These are phyloP conservation scores for Ailuropoda melanoleuca DNA, from an alignment of 2,113 vertebrate genomes.

Conservation along the genomic window DNA sequence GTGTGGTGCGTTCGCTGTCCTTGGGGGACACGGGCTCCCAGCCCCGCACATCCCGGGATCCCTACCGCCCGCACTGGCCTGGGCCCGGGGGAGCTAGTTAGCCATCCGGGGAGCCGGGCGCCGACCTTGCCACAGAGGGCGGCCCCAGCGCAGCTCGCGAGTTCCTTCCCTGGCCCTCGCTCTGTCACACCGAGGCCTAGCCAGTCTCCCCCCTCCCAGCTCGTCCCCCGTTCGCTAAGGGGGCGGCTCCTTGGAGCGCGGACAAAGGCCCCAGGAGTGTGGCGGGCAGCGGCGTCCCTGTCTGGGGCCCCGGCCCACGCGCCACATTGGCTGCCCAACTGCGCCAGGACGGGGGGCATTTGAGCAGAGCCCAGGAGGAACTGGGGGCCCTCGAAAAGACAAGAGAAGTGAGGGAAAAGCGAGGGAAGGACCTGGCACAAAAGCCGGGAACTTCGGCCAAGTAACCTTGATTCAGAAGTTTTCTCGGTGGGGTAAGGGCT, in stretches of 20 bases:
- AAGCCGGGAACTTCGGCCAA: neutral
- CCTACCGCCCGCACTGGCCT: neutral
- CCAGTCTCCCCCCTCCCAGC: neutral
- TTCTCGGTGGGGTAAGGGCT: neutral
- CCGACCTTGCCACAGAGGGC: conserved; percentile 47
- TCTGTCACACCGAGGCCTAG: neutral
- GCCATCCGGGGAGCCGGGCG: neutral
- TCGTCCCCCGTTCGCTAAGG: neutral
- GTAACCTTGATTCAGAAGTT: conserved; percentile 58
- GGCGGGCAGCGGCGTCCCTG: conserved; percentile 51
- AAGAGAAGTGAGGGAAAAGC: neutral
- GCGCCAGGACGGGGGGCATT: neutral
- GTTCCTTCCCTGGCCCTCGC: neutral
- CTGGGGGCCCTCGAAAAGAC: neutral
- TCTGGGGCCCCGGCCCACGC: conserved; percentile 59
- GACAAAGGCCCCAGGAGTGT: conserved; percentile 75
- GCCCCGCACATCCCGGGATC: neutral
- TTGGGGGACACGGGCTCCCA: neutral
- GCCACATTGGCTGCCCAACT: conserved; percentile 68
- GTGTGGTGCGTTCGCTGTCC: neutral
- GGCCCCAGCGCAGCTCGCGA: neutral
- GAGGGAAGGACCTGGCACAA: neutral
- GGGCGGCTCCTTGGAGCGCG: conserved; percentile 53
- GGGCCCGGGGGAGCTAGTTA: neutral
- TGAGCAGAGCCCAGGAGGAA: neutral